Percentiles rank a stretch among this genome's conserved stretches.
Evolutionary conservation across 2,113 vertebrate species (phyloP).

Genomic region (Cyprinodon variegatus): DNA sequence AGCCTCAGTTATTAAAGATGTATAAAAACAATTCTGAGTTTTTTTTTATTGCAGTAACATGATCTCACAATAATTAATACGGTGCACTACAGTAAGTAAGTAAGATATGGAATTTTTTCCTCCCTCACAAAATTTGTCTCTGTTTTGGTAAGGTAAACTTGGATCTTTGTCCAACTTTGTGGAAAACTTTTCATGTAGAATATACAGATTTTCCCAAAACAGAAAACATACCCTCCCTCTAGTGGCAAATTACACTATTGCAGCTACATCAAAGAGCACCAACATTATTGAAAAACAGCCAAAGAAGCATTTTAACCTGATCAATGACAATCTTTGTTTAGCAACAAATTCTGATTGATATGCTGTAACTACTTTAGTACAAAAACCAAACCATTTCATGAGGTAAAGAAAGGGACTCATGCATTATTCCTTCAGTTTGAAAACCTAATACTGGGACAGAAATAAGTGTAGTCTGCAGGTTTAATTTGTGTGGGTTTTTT

Average conservation of each 20-base stretch:
- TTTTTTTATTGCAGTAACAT: no score
- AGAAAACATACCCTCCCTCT: conserved; percentile 44
- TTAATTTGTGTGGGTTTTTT: conserved; percentile 40
- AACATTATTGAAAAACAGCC: background rate
- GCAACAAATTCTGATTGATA: background rate
- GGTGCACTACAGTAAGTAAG: no score
- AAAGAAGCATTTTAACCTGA: conserved; percentile 8
- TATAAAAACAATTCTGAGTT: no score
- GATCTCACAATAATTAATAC: no score
- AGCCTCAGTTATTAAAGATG: no score
- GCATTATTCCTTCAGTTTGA: conserved; percentile 28
- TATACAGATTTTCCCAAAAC: background rate
- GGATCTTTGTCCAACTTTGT: no score
- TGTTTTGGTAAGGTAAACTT: no score
- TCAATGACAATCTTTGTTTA: background rate
- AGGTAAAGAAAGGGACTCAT: background rate
- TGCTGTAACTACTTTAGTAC: background rate
- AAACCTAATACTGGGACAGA: conserved; percentile 16
- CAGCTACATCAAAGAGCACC: conserved; percentile 21
- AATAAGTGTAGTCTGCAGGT: conserved; percentile 46
- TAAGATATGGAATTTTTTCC: no score
- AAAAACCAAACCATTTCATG: background rate
- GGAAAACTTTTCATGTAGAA: background rate
- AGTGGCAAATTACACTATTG: conserved; percentile 51
- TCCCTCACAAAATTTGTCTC: no score